phyloP scores from a whole-genome alignment of 2,113 vertebrate genomes.

The Andinoacara biseriatus region DNA sequence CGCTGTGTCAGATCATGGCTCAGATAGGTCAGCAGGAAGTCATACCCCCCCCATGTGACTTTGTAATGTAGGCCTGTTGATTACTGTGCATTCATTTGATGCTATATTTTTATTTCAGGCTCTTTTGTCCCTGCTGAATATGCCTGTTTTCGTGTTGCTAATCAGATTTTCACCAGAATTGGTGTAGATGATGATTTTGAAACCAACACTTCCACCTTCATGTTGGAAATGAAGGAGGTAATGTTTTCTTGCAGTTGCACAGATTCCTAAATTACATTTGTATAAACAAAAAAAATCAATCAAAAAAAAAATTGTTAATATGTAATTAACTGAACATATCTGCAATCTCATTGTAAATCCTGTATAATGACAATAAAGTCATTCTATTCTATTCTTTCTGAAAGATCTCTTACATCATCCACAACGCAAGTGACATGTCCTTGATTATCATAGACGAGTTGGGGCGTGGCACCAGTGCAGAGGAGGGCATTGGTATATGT shows the following conservation, averaged over 20 bases:
- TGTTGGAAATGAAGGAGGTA: constrained; percentile 98
- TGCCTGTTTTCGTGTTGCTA: constrained; percentile 89
- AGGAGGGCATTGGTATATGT: constrained; percentile 95
- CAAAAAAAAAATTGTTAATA: background rate
- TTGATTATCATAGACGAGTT: constrained; percentile 96
- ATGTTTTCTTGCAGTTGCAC: constrained; percentile 20
- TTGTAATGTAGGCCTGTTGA: background rate
- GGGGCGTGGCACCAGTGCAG: constrained; percentile 93
- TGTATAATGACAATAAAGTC: too few relatives aligned
- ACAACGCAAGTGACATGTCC: constrained; percentile 91
- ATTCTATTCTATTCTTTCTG: too few relatives aligned
- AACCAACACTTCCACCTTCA: constrained; percentile 96
- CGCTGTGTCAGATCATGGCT: constrained; percentile 96
- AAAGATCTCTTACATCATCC: constrained; percentile 94
- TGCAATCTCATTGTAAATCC: too few relatives aligned
- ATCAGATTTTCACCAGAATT: constrained; percentile 97
- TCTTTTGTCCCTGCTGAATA: constrained; percentile 95
- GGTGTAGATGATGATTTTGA: constrained; percentile 97
- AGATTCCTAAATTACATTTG: background rate
- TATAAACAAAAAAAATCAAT: background rate
- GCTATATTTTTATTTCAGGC: constrained; percentile 76
- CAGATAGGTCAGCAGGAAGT: constrained; percentile 88
- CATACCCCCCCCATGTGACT: background rate
- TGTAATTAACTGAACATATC: constrained; percentile 20
- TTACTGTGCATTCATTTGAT: background rate